Evolutionary conservation across 2,888 invertebrate genomes (phyloP).

Genomic region (Volucella inanis): DNA sequence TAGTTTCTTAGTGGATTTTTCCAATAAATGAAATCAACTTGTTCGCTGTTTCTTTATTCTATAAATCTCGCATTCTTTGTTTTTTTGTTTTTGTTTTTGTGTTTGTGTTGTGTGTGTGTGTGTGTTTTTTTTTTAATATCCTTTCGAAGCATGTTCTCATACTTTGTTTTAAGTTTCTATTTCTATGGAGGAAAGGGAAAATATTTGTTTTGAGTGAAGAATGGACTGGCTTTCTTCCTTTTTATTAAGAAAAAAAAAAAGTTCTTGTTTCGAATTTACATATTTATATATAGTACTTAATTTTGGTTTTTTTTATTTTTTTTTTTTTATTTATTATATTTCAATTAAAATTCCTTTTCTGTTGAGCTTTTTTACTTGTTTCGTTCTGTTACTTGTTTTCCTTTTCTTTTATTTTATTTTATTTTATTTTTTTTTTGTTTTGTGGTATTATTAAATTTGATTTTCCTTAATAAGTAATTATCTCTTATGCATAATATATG

Average conservation of each 20-base stretch:
- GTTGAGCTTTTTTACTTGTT: conserved; percentile 23
- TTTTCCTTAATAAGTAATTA: conserved; percentile 59
- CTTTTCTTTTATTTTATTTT: conserved; percentile 40
- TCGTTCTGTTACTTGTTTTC: conserved; percentile 17
- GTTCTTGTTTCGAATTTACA: conserved; percentile 61
- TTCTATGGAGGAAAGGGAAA: neutral
- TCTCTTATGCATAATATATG: conserved; percentile 59
- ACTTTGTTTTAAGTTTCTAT: neutral
- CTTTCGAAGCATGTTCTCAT: conserved; percentile 38
- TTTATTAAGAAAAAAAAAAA: conserved; percentile 51
- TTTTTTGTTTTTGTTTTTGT: conserved; percentile 1
- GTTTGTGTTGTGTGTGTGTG: neutral
- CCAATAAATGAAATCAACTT: conserved; percentile 57
- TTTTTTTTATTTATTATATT: conserved; percentile 31
- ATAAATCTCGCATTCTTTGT: conserved; percentile 12
- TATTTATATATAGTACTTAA: conserved; percentile 48
- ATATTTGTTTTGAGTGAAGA: neutral
- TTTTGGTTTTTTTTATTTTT: conserved; percentile 37
- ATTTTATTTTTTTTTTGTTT: too few relatives aligned
- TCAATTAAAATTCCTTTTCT: conserved; percentile 33
- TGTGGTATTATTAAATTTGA: too few relatives aligned
- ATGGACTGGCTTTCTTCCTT: conserved; percentile 16
- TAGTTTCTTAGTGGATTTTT: conserved; percentile 20
- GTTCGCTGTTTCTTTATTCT: neutral
- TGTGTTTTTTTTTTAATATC: neutral